Percentiles rank a stretch among this genome's conserved stretches.
Evolutionary conservation across 2,113 vertebrate species (phyloP).

Genomic region (Phocoena phocoena): DNA sequence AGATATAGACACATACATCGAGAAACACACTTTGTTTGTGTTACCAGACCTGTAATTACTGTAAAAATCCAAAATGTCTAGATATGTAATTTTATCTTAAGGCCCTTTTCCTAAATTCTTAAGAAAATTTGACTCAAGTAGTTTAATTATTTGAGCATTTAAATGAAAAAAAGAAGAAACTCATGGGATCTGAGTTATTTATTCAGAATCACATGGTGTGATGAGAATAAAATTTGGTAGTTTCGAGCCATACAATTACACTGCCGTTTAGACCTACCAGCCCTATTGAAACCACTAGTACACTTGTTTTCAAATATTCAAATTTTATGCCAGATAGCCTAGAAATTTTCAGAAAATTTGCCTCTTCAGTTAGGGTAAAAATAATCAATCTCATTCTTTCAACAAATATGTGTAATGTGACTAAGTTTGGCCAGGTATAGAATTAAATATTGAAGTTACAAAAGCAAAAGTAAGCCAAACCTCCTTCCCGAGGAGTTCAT

Average conservation of each 20-base stretch:
- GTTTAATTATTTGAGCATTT: conserved; percentile 14
- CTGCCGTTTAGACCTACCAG: neutral
- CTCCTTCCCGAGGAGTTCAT: neutral
- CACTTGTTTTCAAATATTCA: neutral
- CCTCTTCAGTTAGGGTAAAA: neutral
- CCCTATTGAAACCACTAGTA: neutral
- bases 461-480: neutral
- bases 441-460: neutral
- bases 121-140: neutral
- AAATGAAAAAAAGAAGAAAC: neutral
- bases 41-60: neutral
- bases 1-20: neutral
- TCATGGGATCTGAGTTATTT: neutral
- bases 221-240: neutral
- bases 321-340: neutral
- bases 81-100: neutral
- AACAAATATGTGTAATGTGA: neutral
- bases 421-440: neutral
- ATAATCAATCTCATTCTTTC: neutral
- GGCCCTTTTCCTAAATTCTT: neutral
- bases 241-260: neutral
- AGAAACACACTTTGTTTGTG: neutral
- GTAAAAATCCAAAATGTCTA: neutral
- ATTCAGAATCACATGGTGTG: neutral
- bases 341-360: neutral